Conservation (phyloP, 1,140 invertebrate species). For the Chironomus tepperi region DNA sequence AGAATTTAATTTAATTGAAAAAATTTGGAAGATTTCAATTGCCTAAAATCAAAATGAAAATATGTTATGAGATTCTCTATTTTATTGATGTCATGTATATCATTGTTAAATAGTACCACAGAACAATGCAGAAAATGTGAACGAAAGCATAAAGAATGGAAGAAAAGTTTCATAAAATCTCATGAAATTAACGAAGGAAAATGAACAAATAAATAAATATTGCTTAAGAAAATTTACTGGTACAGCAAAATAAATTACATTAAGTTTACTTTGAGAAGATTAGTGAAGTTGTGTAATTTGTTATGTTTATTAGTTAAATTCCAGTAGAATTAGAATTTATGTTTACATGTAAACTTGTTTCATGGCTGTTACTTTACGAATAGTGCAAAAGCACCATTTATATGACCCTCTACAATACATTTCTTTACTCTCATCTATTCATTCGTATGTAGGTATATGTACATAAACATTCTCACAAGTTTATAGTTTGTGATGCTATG, state of each 20-base stretch:
- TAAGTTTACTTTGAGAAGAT: constrained; percentile 22
- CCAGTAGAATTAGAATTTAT: constrained; percentile 11
- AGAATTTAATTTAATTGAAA: no score
- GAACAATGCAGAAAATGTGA: not conserved
- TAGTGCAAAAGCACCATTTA: not conserved
- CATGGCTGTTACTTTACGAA: not conserved
- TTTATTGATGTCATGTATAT: no score
- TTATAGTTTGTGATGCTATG: not conserved
- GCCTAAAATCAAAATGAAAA: no score
- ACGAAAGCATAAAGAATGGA: not conserved
- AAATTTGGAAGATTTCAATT: no score
- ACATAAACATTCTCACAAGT: not conserved
- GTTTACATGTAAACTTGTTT: constrained; percentile 20
- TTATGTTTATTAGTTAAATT: constrained; percentile 20
- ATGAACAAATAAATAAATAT: constrained; percentile 23
- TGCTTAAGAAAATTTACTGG: constrained; percentile 21
- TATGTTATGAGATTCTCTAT: no score
- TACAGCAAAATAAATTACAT: constrained; percentile 22
- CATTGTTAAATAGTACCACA: no score
- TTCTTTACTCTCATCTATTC: not conserved
- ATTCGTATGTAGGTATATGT: not conserved
- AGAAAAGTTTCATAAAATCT: not conserved
- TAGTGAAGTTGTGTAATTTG: constrained; percentile 18
- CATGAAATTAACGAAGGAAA: constrained; percentile 21
- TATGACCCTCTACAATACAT: not conserved